Percentiles rank a stretch among this genome's conserved stretches.
Evolutionary conservation across 2,888 invertebrate species (phyloP).

Genomic region (Plagodis pulveraria): DNA sequence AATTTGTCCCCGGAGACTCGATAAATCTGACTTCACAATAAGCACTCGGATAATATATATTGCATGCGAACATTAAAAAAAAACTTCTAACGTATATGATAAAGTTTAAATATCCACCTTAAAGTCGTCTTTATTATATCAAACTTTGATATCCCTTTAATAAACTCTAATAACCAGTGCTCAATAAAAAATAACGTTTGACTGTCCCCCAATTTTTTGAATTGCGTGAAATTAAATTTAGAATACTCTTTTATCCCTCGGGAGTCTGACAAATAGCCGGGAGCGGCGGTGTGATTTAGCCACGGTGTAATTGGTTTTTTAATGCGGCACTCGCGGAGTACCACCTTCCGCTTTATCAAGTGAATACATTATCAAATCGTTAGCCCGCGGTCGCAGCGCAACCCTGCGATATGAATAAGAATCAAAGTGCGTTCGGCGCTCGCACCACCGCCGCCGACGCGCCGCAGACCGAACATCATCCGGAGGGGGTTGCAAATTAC

Average conservation of each 20-base stretch:
- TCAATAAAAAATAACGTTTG: conserved; percentile 74
- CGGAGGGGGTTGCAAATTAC: conserved; percentile 75
- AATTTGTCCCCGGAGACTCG: conserved; percentile 41
- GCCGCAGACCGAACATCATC: conserved; percentile 47
- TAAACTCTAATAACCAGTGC: conserved; percentile 65
- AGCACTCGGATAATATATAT: neutral
- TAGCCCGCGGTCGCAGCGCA: conserved; percentile 67
- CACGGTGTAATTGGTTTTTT: conserved; percentile 84
- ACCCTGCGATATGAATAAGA: conserved; percentile 78
- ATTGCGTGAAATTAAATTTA: conserved; percentile 85
- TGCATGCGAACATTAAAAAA: too few species aligned
- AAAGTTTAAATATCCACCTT: neutral
- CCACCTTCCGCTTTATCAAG: conserved; percentile 83
- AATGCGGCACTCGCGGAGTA: conserved; percentile 81
- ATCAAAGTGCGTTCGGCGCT: conserved; percentile 75
- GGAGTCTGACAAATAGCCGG: conserved; percentile 83
- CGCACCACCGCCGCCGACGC: conserved; percentile 35
- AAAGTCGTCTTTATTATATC: neutral
- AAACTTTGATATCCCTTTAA: conserved; percentile 49
- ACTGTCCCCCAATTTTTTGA: conserved; percentile 77
- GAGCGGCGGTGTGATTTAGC: conserved; percentile 79
- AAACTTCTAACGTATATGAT: too few species aligned
- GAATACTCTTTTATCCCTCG: conserved; percentile 80
- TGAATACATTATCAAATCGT: conserved; percentile 85
- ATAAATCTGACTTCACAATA: conserved; percentile 22